Base-by-base conservation (phyloP, 2,888 invertebrate species). In the Pyrocoelia pectoralis region DNA sequence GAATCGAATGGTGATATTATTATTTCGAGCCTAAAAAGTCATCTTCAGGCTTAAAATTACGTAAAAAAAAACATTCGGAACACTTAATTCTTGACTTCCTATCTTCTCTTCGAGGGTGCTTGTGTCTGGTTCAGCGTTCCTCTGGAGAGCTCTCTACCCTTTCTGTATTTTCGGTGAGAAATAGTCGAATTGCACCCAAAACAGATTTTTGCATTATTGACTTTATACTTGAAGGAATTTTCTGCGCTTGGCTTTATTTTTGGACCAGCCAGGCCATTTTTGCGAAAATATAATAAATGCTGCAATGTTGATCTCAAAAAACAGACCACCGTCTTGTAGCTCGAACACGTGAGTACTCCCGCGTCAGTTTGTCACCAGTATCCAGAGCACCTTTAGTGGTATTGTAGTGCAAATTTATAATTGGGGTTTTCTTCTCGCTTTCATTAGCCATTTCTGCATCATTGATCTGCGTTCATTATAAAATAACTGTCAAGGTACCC, bases 401-500 rank as follows among this genome's bases (percentile, higher is more conserved):
- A 24, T 24, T 24, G 8, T 24, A 24, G 24, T 24, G 3, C 38
- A 38, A 38, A 38, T 38, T 9, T 38, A 38, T 38, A 38, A 38
- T 5, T 38, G 38, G 38, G 5, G 2, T 38, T 38, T 38, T 38
- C 38, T 38, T 38, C 38, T 38, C 38, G 38, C 38, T 38, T 38
- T 38, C 12, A 38, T n/a, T n/a, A n/a, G n/a, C 12, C 38, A n/a
- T 38, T 38, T 38, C 38, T 38, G 38, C 38, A n/a, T 12, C 12
- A 38, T 38, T 38, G 10, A 38, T 8, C 10, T 38, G 38, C 12
- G 24, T 38, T 38, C 2, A 38, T 38, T 8, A n/a, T 38, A 38
- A 38, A 38, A 38, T 38, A 38, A 38, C 38, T 38, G 38, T n/a
- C 24, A n/a, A n/a, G n/a, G n/a, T n/a, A n/a, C n/a, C n/a, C n/a